Evolutionary conservation across 1,140 invertebrate species (phyloP).

Genomic region (Hylyphantes graminicola): DNA sequence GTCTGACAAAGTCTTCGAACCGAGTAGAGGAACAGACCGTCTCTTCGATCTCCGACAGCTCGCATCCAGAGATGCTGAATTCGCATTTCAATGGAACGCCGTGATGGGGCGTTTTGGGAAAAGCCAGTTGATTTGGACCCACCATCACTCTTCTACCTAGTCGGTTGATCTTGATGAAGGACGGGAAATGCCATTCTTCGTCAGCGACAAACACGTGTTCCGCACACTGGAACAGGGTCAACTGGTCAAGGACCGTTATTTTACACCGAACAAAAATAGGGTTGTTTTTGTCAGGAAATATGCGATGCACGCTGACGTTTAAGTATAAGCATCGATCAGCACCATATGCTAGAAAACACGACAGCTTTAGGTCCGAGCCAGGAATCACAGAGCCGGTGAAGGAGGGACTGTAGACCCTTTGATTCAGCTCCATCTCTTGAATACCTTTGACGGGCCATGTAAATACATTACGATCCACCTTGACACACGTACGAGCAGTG

Average conservation of each 20-base stretch:
- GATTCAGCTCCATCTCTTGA: background rate
- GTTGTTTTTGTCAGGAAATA: background rate
- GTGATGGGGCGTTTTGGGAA: too few relatives aligned
- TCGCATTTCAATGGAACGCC: background rate
- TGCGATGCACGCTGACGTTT: background rate
- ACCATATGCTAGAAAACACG: background rate
- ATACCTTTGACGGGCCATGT: background rate
- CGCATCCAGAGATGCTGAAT: background rate
- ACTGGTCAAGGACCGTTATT: background rate
- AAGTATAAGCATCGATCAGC: background rate
- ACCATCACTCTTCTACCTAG: too few relatives aligned
- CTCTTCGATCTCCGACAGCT: background rate
- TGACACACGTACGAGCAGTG: background rate
- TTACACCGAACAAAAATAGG: background rate
- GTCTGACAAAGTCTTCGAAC: background rate
- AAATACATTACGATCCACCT: background rate
- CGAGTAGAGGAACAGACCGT: background rate
- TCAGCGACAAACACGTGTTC: conserved; percentile 12
- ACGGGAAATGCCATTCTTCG: background rate
- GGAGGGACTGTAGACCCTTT: background rate
- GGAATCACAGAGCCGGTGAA: background rate
- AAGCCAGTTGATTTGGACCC: background rate
- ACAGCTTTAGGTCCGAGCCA: background rate
- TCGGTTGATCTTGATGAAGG: background rate
- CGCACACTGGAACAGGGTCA: too few relatives aligned